A percentile compares a stretch with the other conserved stretches of the same genome.
These are phyloP conservation scores for Acrobasis suavella DNA, from an alignment of 2,888 invertebrate species.

Conservation along the genomic window DNA sequence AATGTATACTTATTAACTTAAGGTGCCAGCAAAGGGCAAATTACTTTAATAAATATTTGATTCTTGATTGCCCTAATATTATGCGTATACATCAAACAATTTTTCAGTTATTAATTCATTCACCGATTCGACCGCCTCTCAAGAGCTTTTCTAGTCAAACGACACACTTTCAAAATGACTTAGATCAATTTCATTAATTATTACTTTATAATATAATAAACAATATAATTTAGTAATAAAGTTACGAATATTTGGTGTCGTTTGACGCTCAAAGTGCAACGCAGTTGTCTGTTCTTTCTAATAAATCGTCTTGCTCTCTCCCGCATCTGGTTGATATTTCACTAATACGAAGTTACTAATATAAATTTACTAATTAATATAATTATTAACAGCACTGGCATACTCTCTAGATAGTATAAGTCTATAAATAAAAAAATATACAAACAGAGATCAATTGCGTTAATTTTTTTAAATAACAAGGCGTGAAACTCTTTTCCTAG, in stretches of 20 bases:
- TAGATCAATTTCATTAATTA: background rate
- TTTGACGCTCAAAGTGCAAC: constrained; percentile 57
- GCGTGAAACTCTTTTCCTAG: too few relatives aligned
- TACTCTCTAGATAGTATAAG: background rate
- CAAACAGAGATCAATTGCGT: too few relatives aligned
- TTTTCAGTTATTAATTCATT: background rate
- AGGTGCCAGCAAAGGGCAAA: background rate
- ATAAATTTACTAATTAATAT: background rate
- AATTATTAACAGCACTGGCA: background rate
- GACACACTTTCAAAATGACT: background rate
- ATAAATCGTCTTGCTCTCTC: constrained; percentile 48
- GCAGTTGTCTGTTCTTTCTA: constrained; percentile 50
- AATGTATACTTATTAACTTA: background rate
- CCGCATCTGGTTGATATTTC: background rate
- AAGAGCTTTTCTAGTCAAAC: constrained; percentile 36
- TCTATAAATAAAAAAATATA: background rate
- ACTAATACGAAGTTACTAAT: background rate
- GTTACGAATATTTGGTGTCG: constrained; percentile 37
- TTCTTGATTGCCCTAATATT: too few relatives aligned
- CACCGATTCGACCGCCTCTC: constrained; percentile 38
- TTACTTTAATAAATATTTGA: too few relatives aligned
- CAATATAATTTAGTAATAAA: too few relatives aligned
- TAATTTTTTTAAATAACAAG: too few relatives aligned
- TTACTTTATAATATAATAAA: too few relatives aligned
- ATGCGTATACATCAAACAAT: background rate